Conservation (phyloP, 2,113 vertebrate species). For the Lathamus discolor region DNA sequence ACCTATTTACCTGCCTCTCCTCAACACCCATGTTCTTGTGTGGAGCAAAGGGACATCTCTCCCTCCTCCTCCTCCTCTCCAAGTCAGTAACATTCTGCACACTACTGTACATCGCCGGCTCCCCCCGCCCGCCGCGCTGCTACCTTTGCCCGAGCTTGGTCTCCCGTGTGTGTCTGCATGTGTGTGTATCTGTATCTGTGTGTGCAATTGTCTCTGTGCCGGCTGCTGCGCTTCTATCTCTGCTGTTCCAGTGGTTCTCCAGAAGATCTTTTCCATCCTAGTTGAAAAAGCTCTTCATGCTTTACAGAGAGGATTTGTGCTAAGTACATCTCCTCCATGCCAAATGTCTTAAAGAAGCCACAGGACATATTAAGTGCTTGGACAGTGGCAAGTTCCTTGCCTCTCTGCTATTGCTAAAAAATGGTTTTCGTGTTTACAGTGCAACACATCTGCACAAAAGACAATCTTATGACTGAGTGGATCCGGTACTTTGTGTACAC, state of each 20-base stretch:
- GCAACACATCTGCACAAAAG: background rate
- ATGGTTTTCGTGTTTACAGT: background rate
- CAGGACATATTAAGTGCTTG: background rate
- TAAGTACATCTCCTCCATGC: background rate
- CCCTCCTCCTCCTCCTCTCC: slow-evolving; percentile 20
- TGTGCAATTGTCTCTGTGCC: background rate
- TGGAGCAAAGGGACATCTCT: background rate
- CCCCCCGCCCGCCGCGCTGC: background rate
- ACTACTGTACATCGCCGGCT: background rate
- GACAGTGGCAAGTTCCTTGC: background rate
- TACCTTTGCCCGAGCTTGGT: background rate
- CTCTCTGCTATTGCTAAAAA: slow-evolving; percentile 5
- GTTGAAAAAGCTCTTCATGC: background rate
- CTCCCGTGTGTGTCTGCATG: background rate
- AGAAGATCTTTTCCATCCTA: background rate
- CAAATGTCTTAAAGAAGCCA: background rate
- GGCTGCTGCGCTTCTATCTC: background rate
- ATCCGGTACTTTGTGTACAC: background rate
- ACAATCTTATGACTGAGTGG: background rate
- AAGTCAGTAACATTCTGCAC: background rate
- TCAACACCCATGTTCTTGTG: background rate
- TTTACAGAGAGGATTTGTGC: background rate
- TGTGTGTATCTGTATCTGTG: background rate
- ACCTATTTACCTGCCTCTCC: background rate
- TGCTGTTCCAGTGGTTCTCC: slow-evolving; percentile 4